phyloP scores from a whole-genome alignment of 2,888 invertebrate species.

The Acanthacorydalis orientalis region DNA sequence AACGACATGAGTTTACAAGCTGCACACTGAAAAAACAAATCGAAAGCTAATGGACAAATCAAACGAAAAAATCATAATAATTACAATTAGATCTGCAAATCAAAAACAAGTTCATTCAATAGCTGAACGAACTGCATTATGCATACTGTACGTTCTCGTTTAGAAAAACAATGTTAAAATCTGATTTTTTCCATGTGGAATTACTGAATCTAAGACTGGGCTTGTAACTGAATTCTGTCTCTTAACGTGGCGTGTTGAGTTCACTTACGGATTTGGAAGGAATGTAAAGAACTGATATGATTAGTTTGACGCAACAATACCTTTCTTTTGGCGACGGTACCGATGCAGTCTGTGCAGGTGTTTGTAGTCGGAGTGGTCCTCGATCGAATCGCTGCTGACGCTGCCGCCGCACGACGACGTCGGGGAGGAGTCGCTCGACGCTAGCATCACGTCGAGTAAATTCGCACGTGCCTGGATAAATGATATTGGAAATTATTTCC shows the following conservation, averaged over 20 bases:
- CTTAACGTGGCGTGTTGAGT: not conserved
- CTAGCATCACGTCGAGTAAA: slow-evolving; percentile 60
- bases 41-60: not conserved
- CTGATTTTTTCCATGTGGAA: not conserved
- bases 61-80: not conserved
- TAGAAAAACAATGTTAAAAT: no score
- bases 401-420: slow-evolving; percentile 49
- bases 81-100: not conserved
- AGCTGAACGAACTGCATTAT: slow-evolving; percentile 16
- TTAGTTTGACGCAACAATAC: slow-evolving; percentile 22
- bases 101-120: slow-evolving; percentile 10
- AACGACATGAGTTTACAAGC: not conserved
- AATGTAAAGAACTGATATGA: not conserved
- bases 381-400: slow-evolving; percentile 38
- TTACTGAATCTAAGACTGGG: no score
- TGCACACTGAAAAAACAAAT: not conserved
- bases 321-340: slow-evolving; percentile 60
- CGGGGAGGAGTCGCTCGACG: slow-evolving; percentile 53
- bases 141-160: not conserved
- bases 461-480: slow-evolving; percentile 50
- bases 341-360: slow-evolving; percentile 50
- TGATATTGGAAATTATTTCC: no score
- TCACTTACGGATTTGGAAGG: not conserved
- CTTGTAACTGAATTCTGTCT: no score
- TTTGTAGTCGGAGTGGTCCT: slow-evolving; percentile 46